Evolutionary conservation across 2,797 vertebrate species (phyloP).

Genomic region (Peromyscus nudipes): DNA sequence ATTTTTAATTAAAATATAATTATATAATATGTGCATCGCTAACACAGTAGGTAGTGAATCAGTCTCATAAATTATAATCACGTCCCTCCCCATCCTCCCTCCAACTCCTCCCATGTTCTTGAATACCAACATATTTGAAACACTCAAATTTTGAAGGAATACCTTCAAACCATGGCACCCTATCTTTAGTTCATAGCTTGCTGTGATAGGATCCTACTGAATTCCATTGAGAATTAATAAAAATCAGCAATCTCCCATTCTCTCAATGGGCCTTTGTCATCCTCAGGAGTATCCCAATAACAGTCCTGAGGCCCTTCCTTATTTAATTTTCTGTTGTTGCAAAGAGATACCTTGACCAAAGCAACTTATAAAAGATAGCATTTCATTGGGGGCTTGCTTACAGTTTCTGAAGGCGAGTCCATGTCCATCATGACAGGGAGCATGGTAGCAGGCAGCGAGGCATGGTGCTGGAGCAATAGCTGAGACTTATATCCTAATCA

Average conservation of each 20-base stretch:
- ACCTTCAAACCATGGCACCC: neutral
- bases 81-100: too few relatives aligned
- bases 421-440: neutral
- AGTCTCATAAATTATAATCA: too few relatives aligned
- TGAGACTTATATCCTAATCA: too few relatives aligned
- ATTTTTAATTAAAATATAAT: too few relatives aligned
- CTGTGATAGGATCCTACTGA: slow-evolving; percentile 1
- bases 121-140: neutral
- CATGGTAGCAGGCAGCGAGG: neutral
- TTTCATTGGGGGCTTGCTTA: neutral
- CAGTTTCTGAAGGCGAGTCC: neutral
- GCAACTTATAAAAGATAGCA: neutral
- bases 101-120: neutral
- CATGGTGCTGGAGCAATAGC: neutral
- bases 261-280: neutral
- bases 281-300: neutral
- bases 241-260: neutral
- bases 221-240: neutral
- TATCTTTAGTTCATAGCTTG: neutral
- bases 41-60: too few relatives aligned
- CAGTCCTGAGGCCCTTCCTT: neutral
- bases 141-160: neutral
- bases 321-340: neutral
- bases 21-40: too few relatives aligned
- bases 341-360: neutral